These are phyloP conservation scores for Percina caprodes DNA, from an alignment of 2,113 vertebrate genomes.

Conservation along the genomic window DNA sequence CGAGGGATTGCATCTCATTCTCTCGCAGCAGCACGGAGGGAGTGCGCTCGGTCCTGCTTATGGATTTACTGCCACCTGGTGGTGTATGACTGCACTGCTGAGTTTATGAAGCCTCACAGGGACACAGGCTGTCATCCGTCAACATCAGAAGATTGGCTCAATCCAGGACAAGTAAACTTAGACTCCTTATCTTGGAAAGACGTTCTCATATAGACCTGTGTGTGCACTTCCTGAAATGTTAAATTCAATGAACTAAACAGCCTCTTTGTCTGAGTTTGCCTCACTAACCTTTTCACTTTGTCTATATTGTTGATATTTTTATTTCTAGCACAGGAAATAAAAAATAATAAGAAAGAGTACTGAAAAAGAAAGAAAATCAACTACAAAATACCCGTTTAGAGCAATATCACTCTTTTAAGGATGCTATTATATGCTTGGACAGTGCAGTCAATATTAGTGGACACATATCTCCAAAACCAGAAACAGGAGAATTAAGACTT, in stretches of 20 bases:
- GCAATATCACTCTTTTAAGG: slow-evolving; percentile 26
- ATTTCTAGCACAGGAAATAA: slow-evolving; percentile 12
- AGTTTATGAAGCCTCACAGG: not conserved
- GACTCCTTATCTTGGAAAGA: slow-evolving; percentile 2
- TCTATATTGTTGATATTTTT: slow-evolving; percentile 13
- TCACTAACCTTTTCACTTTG: not conserved
- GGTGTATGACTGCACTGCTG: not conserved
- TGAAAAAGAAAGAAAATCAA: slow-evolving; percentile 13
- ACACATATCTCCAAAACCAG: slow-evolving; percentile 44
- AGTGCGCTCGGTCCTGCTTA: slow-evolving; percentile 16
- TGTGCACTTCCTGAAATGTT: slow-evolving; percentile 15
- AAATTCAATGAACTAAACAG: not conserved
- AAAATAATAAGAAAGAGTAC: slow-evolving; percentile 13
- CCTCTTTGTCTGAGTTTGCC: slow-evolving; percentile 12
- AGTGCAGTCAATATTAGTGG: slow-evolving; percentile 48
- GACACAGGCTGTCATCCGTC: slow-evolving; percentile 12
- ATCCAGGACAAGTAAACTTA: slow-evolving; percentile 12
- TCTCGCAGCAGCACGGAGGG: slow-evolving; percentile 24
- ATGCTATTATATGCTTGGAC: slow-evolving; percentile 52
- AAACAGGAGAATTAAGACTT: slow-evolving; percentile 21
- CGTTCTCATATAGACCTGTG: not conserved
- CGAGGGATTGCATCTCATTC: slow-evolving; percentile 79
- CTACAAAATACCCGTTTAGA: slow-evolving; percentile 31
- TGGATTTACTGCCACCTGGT: slow-evolving; percentile 79
- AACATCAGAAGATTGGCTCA: slow-evolving; percentile 33